Evolutionary conservation across 1,140 invertebrate species (phyloP).

Genomic region (Brachionus sp.): DNA sequence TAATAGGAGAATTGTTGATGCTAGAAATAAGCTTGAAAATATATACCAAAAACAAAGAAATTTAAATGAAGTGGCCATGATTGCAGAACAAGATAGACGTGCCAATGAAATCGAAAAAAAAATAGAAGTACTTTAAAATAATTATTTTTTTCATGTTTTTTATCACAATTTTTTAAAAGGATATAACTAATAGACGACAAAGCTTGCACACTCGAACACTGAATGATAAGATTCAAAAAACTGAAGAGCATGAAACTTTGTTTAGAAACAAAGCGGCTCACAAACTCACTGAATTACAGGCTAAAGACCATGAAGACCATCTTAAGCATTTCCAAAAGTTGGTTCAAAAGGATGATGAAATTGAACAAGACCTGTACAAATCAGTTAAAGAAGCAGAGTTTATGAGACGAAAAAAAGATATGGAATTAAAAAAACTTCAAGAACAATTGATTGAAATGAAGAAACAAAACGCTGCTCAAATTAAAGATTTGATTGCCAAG

Average conservation of each 20-base stretch:
- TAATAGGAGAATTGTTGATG: conserved; percentile 50
- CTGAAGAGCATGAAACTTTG: conserved; percentile 50
- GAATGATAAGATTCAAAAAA: conserved; percentile 50
- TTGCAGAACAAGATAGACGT: conserved; percentile 54
- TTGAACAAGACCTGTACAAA: conserved; percentile 52
- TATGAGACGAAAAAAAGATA: conserved; percentile 54
- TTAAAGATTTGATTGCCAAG: conserved; percentile 50
- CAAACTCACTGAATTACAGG: conserved; percentile 49
- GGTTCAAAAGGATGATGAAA: conserved; percentile 53
- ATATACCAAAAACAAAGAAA: conserved; percentile 53
- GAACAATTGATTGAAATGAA: conserved; percentile 50
- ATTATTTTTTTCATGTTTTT: conserved; percentile 30
- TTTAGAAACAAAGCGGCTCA: conserved; percentile 50
- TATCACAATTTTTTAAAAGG: background rate
- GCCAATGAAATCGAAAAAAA: conserved; percentile 55
- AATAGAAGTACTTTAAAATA: conserved; percentile 49
- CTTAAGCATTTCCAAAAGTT: conserved; percentile 55
- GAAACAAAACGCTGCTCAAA: conserved; percentile 51
- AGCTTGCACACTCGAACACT: conserved; percentile 48
- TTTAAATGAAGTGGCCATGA: conserved; percentile 53
- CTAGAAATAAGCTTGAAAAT: conserved; percentile 52
- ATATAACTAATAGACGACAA: conserved; percentile 47
- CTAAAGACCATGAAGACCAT: conserved; percentile 54
- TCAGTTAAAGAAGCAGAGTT: conserved; percentile 54
- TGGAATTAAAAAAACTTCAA: conserved; percentile 50